Percentiles rank a stretch among this genome's conserved stretches.
These are phyloP conservation scores for Sinocyclocheilus maitianheensis DNA, from an alignment of 2,113 vertebrate species.

Conservation along the genomic window DNA sequence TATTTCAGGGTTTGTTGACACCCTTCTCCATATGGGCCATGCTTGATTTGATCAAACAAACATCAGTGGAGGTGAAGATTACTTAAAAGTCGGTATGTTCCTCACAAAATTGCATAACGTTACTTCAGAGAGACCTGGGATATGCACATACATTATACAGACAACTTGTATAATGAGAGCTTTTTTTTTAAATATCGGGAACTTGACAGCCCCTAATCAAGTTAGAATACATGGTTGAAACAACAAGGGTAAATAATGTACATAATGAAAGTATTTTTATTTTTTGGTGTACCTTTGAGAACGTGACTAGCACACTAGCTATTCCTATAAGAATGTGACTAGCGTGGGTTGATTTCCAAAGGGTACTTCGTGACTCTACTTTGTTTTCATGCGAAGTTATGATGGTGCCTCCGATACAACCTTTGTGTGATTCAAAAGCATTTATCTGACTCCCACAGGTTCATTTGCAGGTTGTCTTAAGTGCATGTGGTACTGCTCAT, in stretches of 20 bases:
- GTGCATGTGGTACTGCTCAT: background rate
- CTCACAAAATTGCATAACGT: background rate
- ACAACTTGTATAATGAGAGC: background rate
- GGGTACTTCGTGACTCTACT: background rate
- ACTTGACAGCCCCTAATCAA: too few relatives aligned
- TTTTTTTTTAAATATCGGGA: background rate
- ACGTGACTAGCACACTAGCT: background rate
- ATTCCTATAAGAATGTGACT: background rate
- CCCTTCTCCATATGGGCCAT: background rate
- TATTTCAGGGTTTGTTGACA: background rate
- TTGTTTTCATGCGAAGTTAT: background rate
- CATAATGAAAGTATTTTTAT: background rate
- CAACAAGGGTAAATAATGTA: background rate
- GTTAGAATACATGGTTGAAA: background rate
- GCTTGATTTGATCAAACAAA: background rate
- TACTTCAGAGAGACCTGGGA: background rate
- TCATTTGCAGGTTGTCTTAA: background rate
- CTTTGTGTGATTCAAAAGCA: background rate
- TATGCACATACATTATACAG: background rate
- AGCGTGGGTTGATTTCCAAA: background rate
- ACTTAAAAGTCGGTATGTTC: background rate
- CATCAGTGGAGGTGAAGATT: background rate
- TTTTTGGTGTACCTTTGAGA: background rate
- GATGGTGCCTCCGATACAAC: background rate
- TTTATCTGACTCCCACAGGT: background rate